Evolutionary conservation across 2,888 invertebrate genomes (phyloP), one percentile per base, ranked within the genome.

Genomic region (Acrocyrtus sp.): DNA sequence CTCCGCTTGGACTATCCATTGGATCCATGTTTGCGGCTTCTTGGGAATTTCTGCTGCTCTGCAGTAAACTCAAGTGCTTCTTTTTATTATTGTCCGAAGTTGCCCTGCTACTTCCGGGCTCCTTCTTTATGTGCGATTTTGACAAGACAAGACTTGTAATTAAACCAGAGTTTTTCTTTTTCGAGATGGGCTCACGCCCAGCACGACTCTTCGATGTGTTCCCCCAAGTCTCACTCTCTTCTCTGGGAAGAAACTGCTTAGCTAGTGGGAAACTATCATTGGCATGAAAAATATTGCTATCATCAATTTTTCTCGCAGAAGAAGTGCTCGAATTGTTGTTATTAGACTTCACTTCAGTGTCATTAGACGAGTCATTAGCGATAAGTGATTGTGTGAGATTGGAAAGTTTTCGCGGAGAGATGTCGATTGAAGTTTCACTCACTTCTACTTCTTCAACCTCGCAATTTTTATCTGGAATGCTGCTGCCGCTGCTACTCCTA

Each of bases 401-500:
- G 17, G 47, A 45, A 43, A 58, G 24, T 58, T 58, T 58, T 24
- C 12, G 12, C n/a, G 51, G 61, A 26, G 75, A 63, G 27, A 72
- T 29, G 47, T 63, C 68, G 41, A 67, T 68, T 22, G 68, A 61
- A 43, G 68, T 72, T 27, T 77, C 74, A 12, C 54, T 53, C 19
- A 73, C 74, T 57, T 69, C 74, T 54, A 68, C 45, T 50, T 77
- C 76, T 27, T 63, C 53, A 57, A 65, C 61, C 39, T 67, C 65
- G 15, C 53, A 50, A 63, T 65, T 60, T 29, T 63, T 63, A 27
- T 62, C 62, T 21, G 17, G 34, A 12, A 21, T 47, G 41, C 21
- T 27, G n/a, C 24, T 17, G 43, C 15, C 26, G 15, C 10, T 41
- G 17, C 43, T 45, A 39, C 24, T 57, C 6, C 17, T 17, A n/a